phyloP scores from a whole-genome alignment of 2,888 invertebrate species.

The Drosophila kuntzei region DNA sequence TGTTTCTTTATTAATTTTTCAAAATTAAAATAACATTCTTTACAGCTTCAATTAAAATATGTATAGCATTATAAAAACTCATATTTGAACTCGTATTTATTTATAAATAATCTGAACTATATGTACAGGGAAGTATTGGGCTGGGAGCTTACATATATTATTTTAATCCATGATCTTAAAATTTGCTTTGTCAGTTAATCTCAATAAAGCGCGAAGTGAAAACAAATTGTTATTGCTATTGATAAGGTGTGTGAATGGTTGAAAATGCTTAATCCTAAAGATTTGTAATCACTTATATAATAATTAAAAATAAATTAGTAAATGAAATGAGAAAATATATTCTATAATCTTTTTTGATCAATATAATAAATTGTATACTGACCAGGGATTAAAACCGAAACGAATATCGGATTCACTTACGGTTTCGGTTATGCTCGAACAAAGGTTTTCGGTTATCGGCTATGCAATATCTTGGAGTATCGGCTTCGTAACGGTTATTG shows the following conservation, averaged over 20 bases:
- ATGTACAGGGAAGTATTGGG: neutral
- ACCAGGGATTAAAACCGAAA: no score
- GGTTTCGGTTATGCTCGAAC: no score
- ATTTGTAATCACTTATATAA: neutral
- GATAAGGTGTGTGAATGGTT: conserved; percentile 28
- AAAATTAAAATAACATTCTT: no score
- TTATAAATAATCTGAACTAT: neutral
- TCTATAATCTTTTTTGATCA: neutral
- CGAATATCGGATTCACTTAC: no score
- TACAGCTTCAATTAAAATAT: neutral
- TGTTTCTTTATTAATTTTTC: no score
- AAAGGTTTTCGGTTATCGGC: no score
- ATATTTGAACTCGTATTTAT: neutral
- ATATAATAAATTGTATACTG: neutral
- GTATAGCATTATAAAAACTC: neutral
- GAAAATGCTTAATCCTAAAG: neutral
- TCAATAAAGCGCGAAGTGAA: neutral
- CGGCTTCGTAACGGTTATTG: no score
- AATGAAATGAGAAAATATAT: neutral
- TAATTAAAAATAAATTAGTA: neutral
- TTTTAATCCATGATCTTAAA: conserved; percentile 37
- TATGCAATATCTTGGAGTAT: no score
- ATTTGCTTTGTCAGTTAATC: conserved; percentile 3
- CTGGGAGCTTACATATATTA: neutral
- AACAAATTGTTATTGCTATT: conserved; percentile 12